Base-by-base conservation (phyloP, 2,888 invertebrate genomes). In the Octodonta nipae region DNA sequence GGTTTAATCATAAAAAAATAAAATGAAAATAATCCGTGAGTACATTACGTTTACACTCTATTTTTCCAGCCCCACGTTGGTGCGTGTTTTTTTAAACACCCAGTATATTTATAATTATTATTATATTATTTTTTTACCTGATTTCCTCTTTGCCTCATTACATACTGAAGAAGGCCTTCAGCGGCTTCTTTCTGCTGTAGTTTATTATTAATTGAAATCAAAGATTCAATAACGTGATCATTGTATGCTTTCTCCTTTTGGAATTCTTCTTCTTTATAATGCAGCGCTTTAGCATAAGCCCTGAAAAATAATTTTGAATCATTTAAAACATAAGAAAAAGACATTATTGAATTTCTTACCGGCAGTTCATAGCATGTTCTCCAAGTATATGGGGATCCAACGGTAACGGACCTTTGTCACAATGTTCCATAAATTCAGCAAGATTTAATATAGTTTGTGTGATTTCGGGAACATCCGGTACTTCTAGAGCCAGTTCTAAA, bases 351-450 rank as follows among this genome's bases (percentile, higher is more conserved):
- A n/a, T n/a, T n/a, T n/a, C 16, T 29, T 41, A 78, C 58, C 93
- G 73, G 56, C 93, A 93, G 37, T 87, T 82, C 81, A 96, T 91
- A 0, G 98, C 98, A 30, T 88, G 70, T 45, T 91, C 84, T 0
- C 95, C 93, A 0, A 99, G 64, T 30, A 92, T 63, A 36, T 83
- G 79, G 0, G 85, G 77, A 37, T 89, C 81, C 37, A 98, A 71
- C 0, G 95, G 93, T 39, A 98, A 63, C 0, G 93, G 84, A 13
- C 93, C 93, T 54, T 88, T 83, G 53, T 98, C 96, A 52, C 95
- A 96, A 56, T 98, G 98, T 52, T 98, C 98, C 92, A 98, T 95
- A 53, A 99, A 99, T 61, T 98, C 98, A 0, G 95, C 95, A 40
- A 99, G 66, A 65, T 98, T 98, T 8, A 99, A 68, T 38, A 96